A percentile compares a stretch with the other conserved stretches of the same genome.
Evolutionary conservation across 2,888 invertebrate species (phyloP).

Genomic region (Lagria hirta): DNA sequence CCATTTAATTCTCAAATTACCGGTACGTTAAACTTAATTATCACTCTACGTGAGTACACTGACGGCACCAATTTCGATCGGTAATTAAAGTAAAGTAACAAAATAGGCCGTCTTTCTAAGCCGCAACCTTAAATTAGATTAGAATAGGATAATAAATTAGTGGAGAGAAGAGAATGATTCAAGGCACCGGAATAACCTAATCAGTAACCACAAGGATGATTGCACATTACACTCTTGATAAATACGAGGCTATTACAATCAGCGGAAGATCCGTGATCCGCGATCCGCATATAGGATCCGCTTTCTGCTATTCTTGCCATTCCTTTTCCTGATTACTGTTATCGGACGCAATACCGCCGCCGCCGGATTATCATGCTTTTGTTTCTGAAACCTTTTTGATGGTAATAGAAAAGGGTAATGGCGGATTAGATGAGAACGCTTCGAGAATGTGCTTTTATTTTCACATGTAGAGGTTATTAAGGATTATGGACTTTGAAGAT

Average conservation of each 20-base stretch:
- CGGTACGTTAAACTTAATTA: too few relatives aligned
- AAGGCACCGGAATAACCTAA: slow-evolving; percentile 49
- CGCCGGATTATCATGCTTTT: slow-evolving; percentile 46
- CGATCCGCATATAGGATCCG: slow-evolving; percentile 29
- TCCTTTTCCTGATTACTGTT: slow-evolving; percentile 41
- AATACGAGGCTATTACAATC: slow-evolving; percentile 46
- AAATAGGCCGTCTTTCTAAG: slow-evolving; percentile 42
- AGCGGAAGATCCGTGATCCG: slow-evolving; percentile 26
- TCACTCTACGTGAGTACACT: too few relatives aligned
- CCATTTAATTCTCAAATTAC: too few relatives aligned
- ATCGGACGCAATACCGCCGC: slow-evolving; percentile 35
- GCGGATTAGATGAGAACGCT: slow-evolving; percentile 35
- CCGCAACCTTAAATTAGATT: slow-evolving; percentile 47
- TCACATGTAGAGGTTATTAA: slow-evolving; percentile 38
- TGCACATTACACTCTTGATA: slow-evolving; percentile 50
- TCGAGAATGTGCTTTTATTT: slow-evolving; percentile 39
- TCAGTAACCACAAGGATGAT: slow-evolving; percentile 50
- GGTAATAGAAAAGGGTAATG: slow-evolving; percentile 48
- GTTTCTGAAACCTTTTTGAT: slow-evolving; percentile 46
- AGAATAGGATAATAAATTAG: slow-evolving; percentile 48
- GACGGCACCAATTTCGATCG: too few relatives aligned
- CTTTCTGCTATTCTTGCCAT: slow-evolving; percentile 31
- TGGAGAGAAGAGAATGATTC: slow-evolving; percentile 44
- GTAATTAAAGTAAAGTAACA: too few relatives aligned
- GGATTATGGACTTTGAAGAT: slow-evolving; percentile 41